phyloP scores from a whole-genome alignment of 1,140 invertebrate genomes.

The Samia ricini region DNA sequence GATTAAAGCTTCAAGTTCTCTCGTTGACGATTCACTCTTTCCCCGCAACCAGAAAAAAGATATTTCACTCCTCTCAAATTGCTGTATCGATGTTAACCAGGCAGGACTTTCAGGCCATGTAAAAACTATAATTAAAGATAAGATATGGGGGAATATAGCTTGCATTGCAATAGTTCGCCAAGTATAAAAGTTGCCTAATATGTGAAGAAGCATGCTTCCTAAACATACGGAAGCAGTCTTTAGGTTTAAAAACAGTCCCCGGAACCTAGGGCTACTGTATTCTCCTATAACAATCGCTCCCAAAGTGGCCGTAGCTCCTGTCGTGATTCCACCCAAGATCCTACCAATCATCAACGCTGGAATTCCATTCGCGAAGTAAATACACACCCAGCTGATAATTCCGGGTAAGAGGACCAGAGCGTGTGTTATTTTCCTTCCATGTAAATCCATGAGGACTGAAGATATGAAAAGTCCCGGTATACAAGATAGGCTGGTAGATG shows the following conservation, averaged over 20 bases:
- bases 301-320: conserved; percentile 40
- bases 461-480: conserved; percentile 26
- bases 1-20: conserved; percentile 44
- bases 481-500: conserved; percentile 19
- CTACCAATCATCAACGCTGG: conserved; percentile 38
- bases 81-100: conserved; percentile 43
- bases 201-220: conserved; percentile 44
- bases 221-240: conserved; percentile 50
- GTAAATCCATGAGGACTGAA: conserved; percentile 46
- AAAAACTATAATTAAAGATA: conserved; percentile 33
- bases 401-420: conserved; percentile 38
- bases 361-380: conserved; percentile 41
- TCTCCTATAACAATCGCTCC: conserved; percentile 61
- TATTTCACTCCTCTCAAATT: conserved; percentile 44
- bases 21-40: conserved; percentile 24
- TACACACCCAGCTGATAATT: conserved; percentile 41
- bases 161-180: conserved; percentile 50
- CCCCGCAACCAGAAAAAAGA: conserved; percentile 52
- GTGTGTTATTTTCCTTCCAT: conserved; percentile 38
- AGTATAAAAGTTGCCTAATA: conserved; percentile 37
- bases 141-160: conserved; percentile 30
- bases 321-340: conserved; percentile 40
- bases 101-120: conserved; percentile 59
- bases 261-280: conserved; percentile 43
- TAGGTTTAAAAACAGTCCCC: conserved; percentile 57